Conservation (phyloP, 2,888 invertebrate species). For the Drepanosiphum platanoidis region DNA sequence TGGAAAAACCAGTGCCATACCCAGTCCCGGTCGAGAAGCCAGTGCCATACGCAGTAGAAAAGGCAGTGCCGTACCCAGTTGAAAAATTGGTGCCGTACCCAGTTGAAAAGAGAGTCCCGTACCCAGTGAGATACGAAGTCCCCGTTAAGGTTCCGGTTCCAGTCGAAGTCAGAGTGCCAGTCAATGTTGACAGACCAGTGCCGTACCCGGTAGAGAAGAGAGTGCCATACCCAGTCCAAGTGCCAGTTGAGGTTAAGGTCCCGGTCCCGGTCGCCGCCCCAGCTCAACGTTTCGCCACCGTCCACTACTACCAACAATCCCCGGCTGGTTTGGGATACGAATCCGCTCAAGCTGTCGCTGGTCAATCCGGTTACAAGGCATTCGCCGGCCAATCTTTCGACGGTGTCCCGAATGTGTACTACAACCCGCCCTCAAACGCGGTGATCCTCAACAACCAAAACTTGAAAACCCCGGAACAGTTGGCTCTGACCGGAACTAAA, state of each 20-base stretch:
- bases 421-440: slow-evolving; percentile 34
- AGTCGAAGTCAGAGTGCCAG: slow-evolving; percentile 68
- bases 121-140: slow-evolving; percentile 67
- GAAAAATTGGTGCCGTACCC: slow-evolving; percentile 74
- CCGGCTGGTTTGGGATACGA: slow-evolving; percentile 17
- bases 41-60: slow-evolving; percentile 77
- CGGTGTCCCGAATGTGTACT: slow-evolving; percentile 30
- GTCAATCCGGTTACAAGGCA: slow-evolving; percentile 41
- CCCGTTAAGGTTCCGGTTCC: slow-evolving; percentile 72
- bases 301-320: slow-evolving; percentile 55
- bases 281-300: slow-evolving; percentile 59
- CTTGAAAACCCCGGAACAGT: slow-evolving; percentile 36
- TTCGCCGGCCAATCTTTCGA: slow-evolving; percentile 27
- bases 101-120: slow-evolving; percentile 71
- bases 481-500: not conserved
- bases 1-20: slow-evolving; percentile 81
- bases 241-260: slow-evolving; percentile 78
- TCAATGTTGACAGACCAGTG: slow-evolving; percentile 76
- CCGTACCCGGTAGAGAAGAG: slow-evolving; percentile 73
- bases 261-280: slow-evolving; percentile 84
- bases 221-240: slow-evolving; percentile 75
- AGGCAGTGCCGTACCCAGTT: slow-evolving; percentile 76
- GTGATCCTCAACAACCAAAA: slow-evolving; percentile 40
- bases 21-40: slow-evolving; percentile 82
- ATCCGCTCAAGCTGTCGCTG: not conserved